Percentiles rank a stretch among this genome's conserved stretches.
phyloP scores from a whole-genome alignment of 2,888 invertebrate species.

The Neria commutata region DNA sequence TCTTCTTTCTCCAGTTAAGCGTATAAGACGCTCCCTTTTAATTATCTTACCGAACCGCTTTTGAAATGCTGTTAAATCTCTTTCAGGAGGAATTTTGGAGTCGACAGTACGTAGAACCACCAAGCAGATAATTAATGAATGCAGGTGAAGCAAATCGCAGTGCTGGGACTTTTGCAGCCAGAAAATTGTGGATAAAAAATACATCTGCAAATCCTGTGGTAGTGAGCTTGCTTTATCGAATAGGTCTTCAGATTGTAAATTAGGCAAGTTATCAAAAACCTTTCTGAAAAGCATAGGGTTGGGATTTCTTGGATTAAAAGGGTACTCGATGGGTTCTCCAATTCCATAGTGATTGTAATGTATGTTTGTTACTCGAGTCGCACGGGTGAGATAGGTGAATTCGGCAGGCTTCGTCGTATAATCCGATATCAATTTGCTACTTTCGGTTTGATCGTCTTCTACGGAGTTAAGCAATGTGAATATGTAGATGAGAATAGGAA shows the following conservation, averaged over 20 bases:
- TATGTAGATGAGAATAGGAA: constrained; percentile 69
- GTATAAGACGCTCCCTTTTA: constrained; percentile 47
- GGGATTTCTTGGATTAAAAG: constrained; percentile 42
- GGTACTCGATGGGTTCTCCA: constrained; percentile 27
- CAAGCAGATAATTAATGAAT: constrained; percentile 51
- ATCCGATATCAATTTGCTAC: too few species aligned
- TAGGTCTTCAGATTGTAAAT: constrained; percentile 36
- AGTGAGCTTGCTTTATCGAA: constrained; percentile 45
- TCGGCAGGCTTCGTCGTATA: constrained; percentile 34
- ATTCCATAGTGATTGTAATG: constrained; percentile 47
- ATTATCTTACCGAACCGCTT: constrained; percentile 53
- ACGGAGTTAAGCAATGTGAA: constrained; percentile 61
- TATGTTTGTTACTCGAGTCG: constrained; percentile 53
- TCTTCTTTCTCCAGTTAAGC: constrained; percentile 42
- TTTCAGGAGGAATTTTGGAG: constrained; percentile 54
- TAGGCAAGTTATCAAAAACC: constrained; percentile 42
- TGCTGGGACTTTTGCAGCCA: constrained; percentile 56
- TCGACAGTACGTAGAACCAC: constrained; percentile 54
- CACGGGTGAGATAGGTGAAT: constrained; percentile 56
- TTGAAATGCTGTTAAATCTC: constrained; percentile 48
- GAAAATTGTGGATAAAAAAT: constrained; percentile 55
- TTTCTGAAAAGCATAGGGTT: constrained; percentile 44
- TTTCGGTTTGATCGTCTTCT: constrained; percentile 37
- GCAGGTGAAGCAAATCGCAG: constrained; percentile 50
- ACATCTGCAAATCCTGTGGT: constrained; percentile 51